Evolutionary conservation across 2,113 vertebrate species (phyloP).

Genomic region (Vicugna pacos): DNA sequence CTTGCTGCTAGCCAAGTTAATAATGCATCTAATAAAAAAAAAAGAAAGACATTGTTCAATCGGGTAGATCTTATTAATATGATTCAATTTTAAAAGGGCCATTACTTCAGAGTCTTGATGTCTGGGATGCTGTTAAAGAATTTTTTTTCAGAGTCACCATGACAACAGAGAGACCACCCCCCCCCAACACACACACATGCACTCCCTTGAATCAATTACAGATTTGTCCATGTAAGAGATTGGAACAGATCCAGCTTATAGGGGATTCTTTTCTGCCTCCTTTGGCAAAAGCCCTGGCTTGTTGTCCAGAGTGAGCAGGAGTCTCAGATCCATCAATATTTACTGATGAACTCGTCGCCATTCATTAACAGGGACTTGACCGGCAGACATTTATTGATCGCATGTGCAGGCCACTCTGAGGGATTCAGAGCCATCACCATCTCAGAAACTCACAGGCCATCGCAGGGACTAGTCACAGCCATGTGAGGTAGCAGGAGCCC

Average conservation of each 20-base stretch:
- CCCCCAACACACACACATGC: too few species aligned
- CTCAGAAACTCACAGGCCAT: background rate
- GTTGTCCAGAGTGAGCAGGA: constrained; percentile 5
- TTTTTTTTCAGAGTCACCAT: constrained; percentile 48
- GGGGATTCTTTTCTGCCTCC: constrained; percentile 29
- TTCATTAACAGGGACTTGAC: constrained; percentile 64
- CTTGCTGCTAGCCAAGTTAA: constrained; percentile 58
- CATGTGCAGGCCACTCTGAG: background rate
- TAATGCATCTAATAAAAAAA: constrained; percentile 60
- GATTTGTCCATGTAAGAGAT: constrained; percentile 11
- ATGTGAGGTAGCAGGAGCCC: background rate
- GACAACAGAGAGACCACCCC: constrained; percentile 56
- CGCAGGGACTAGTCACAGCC: background rate
- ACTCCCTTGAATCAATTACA: constrained; percentile 43
- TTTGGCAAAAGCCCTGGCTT: constrained; percentile 51
- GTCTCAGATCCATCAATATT: constrained; percentile 57
- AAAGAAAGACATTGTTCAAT: constrained; percentile 34
- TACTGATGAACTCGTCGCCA: background rate
- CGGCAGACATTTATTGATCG: constrained; percentile 21
- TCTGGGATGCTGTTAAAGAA: constrained; percentile 66
- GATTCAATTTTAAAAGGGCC: constrained; percentile 73
- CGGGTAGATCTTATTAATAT: constrained; percentile 66
- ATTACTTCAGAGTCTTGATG: constrained; percentile 78
- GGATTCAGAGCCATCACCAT: background rate
- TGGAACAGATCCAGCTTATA: background rate